A percentile compares a stretch with the other conserved stretches of the same genome.
Evolutionary conservation across 2,888 invertebrate genomes (phyloP).

Genomic region (Stomorhina lunata): DNA sequence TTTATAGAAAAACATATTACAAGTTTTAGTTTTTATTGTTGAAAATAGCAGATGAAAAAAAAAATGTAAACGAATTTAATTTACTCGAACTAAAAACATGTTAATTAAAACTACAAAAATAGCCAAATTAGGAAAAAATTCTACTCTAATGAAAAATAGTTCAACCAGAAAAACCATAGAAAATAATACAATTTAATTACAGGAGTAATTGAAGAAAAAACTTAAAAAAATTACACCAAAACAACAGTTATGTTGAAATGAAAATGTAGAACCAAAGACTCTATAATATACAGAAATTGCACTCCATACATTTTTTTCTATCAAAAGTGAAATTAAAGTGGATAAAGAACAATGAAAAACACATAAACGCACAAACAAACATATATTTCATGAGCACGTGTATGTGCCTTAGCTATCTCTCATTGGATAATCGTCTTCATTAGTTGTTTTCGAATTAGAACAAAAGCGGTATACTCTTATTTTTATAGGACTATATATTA

Average conservation of each 20-base stretch:
- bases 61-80: conserved; percentile 26
- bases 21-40: conserved; percentile 18
- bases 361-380: no score
- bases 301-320: no score
- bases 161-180: conserved; percentile 38
- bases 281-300: no score
- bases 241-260: neutral
- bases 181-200: conserved; percentile 46
- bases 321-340: no score
- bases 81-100: conserved; percentile 46
- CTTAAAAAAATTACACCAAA: conserved; percentile 28
- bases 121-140: conserved; percentile 34
- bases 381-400: no score
- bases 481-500: no score
- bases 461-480: no score
- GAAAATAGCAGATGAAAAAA: conserved; percentile 8
- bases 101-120: conserved; percentile 49
- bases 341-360: no score
- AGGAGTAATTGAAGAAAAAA: conserved; percentile 1
- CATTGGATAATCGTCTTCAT: no score
- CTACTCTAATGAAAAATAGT: conserved; percentile 57
- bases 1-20: conserved; percentile 7
- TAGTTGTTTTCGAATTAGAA: no score
- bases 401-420: no score
- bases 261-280: no score